These are phyloP conservation scores for Potamarius usumacintae DNA, from an alignment of 2,113 vertebrate species.

Conservation along the genomic window DNA sequence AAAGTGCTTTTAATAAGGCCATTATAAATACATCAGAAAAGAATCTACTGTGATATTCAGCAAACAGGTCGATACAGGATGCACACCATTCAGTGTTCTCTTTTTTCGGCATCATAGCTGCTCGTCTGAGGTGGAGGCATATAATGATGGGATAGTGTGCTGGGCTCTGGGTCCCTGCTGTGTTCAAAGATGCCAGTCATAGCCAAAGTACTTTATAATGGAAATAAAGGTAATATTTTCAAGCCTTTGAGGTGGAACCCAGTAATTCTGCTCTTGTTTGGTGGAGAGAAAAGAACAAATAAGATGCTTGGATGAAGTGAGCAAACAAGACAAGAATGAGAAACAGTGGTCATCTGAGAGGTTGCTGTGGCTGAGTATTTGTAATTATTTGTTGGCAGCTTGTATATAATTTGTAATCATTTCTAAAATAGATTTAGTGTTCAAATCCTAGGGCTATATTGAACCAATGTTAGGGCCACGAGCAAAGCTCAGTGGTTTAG, in stretches of 20 bases:
- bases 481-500: neutral
- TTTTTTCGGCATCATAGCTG: conserved; percentile 66
- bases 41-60: conserved; percentile 75
- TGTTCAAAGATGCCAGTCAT: conserved; percentile 74
- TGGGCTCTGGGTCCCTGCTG: conserved; percentile 67
- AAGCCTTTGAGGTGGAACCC: conserved; percentile 64
- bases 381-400: neutral
- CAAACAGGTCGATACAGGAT: conserved; percentile 82
- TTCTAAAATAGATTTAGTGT: neutral
- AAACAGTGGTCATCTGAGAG: neutral
- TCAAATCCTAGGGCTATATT: neutral
- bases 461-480: neutral
- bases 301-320: conserved; percentile 38
- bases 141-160: conserved; percentile 70
- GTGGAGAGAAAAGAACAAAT: conserved; percentile 44
- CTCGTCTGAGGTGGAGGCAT: conserved; percentile 58
- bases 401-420: neutral
- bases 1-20: conserved; percentile 76
- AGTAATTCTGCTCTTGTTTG: conserved; percentile 51
- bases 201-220: conserved; percentile 69
- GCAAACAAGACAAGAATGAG: conserved; percentile 35
- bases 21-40: conserved; percentile 81
- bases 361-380: neutral
- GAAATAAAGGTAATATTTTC: conserved; percentile 73
- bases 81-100: conserved; percentile 69